Evolutionary conservation across 2,888 invertebrate species (phyloP), one percentile per base, ranked within the genome.

Genomic region (Piscicola geometra): DNA sequence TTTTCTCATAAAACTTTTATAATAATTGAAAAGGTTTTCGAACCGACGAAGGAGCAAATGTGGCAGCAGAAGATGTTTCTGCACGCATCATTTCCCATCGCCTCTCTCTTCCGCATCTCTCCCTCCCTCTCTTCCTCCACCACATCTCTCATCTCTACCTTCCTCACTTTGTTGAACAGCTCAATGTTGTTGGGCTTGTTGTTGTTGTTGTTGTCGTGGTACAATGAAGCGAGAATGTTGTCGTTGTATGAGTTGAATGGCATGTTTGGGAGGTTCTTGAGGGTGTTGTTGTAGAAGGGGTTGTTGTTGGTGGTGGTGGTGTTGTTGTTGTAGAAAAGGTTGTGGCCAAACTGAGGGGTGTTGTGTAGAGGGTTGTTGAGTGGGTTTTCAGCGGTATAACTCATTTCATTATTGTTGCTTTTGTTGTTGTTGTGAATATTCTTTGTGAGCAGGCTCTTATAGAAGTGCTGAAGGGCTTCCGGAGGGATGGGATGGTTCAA

Each of bases 11-110:
- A n/a, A n/a, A n/a, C n/a, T n/a, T n/a, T n/a, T n/a, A n/a, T n/a
- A n/a, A n/a, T n/a, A n/a, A n/a, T n/a, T n/a, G n/a, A n/a, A n/a
- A n/a, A 5, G 15, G 41, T 41, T 15, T 41, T 41, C 15, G 5
- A 80, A 85, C 85, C 84, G 56, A 85, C 82, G 80, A 85, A 88
- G 56, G 83, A 83, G 80, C 89, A 88, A 56, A 88, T 82, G 77
- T 88, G 88, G 80, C 89, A 88, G 82, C 86, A 86, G 80, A 85
- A 85, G 2, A 73, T 52, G 41, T 73, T 73, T 25, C 73, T 56
- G n/a, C 15, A 56, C 3, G n/a, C 60, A 56, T 56, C 60, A 56
- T 25, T 25, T 15, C 60, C 60, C 3, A n/a, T n/a, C 60, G 5
- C 25, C 60, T 9, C n/a, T 25, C n/a, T 5, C 25, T 56, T n/a